These are phyloP conservation scores for Spatulosminthurus flaviceps DNA, from an alignment of 2,888 invertebrate genomes.

Conservation along the genomic window DNA sequence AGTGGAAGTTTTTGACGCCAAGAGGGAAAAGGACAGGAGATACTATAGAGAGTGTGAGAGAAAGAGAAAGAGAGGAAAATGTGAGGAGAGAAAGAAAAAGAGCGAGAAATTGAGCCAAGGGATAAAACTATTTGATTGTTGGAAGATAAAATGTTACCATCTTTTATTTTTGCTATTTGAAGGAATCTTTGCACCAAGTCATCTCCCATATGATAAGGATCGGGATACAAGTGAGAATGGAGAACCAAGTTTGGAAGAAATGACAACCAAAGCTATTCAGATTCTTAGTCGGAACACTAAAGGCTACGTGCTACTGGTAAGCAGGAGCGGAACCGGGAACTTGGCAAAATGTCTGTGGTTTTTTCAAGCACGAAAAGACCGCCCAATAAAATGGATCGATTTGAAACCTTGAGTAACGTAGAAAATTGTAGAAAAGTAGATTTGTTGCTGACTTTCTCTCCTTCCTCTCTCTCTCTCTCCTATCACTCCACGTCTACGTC, in stretches of 20 bases:
- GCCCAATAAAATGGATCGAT: not conserved
- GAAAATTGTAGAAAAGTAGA: not conserved
- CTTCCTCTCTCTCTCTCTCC: not conserved
- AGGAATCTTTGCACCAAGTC: conserved; percentile 84
- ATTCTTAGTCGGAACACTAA: conserved; percentile 74
- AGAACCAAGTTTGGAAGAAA: conserved; percentile 81
- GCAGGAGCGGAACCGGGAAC: conserved; percentile 45
- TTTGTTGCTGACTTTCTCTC: not conserved
- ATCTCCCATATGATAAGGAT: conserved; percentile 78
- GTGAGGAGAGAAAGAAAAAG: not conserved
- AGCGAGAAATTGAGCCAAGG: not conserved
- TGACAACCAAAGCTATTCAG: conserved; percentile 81
- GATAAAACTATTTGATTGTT: conserved; percentile 8
- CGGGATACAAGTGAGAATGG: conserved; percentile 74
- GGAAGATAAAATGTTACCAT: not conserved
- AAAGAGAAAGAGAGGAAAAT: not conserved
- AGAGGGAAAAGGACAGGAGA: no score
- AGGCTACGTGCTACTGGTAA: conserved; percentile 79
- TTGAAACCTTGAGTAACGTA: no score
- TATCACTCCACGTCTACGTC: not conserved
- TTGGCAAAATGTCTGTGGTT: conserved; percentile 9
- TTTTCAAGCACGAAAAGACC: not conserved
- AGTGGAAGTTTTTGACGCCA: not conserved
- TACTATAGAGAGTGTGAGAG: no score
- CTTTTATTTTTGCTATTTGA: conserved; percentile 33